These are phyloP conservation scores for Campylomormyrus tamandua DNA, from an alignment of 2,113 vertebrate genomes.

Conservation along the genomic window DNA sequence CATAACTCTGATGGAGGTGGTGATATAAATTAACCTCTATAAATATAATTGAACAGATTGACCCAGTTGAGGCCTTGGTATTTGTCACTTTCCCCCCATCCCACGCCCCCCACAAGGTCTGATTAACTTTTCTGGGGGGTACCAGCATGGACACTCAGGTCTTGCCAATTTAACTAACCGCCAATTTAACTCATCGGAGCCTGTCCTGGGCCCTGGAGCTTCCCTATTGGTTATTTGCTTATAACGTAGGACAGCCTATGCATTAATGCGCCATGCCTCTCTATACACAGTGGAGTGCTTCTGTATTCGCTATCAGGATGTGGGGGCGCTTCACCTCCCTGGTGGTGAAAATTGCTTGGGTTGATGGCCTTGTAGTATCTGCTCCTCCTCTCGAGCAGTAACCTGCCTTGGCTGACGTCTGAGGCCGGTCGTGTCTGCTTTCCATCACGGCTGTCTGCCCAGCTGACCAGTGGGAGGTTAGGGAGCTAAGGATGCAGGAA, in stretches of 20 bases:
- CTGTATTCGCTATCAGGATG: neutral
- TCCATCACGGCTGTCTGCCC: slow-evolving; percentile 15
- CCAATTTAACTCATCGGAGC: neutral
- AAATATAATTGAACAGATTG: neutral
- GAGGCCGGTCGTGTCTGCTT: slow-evolving; percentile 34
- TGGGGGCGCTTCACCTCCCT: too few species aligned
- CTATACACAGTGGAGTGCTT: neutral
- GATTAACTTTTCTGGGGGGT: neutral
- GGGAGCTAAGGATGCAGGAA: slow-evolving; percentile 12
- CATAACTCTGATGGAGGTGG: slow-evolving; percentile 28
- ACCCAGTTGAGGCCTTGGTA: neutral
- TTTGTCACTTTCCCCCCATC: neutral
- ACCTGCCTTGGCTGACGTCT: neutral
- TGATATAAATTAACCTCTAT: neutral
- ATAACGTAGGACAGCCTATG: neutral
- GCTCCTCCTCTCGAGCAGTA: neutral
- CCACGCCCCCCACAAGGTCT: neutral
- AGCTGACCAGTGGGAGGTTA: slow-evolving; percentile 19
- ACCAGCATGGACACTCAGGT: neutral
- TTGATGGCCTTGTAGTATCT: neutral
- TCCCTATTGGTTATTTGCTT: neutral
- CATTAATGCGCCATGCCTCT: neutral
- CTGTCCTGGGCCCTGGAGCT: neutral
- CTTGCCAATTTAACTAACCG: neutral
- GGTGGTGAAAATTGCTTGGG: too few species aligned